Conservation (phyloP, 2,113 vertebrate species). For the Nesoenas mayeri region DNA sequence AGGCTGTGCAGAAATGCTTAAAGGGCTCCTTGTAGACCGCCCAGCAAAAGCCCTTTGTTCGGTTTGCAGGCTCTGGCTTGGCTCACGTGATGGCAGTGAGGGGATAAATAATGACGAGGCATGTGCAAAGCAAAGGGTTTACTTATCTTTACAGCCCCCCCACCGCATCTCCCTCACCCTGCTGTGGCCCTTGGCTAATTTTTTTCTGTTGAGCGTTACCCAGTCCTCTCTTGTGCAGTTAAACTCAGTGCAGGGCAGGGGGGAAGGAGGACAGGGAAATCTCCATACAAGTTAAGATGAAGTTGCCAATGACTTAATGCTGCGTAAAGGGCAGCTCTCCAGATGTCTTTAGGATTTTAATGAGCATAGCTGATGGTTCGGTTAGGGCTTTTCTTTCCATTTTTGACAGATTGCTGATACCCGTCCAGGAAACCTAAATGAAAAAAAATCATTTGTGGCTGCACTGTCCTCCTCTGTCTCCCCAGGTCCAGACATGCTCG, state of each 20-base stretch:
- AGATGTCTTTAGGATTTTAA: conserved; percentile 27
- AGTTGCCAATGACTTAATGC: not conserved
- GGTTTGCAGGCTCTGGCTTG: not conserved
- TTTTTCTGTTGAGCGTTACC: not conserved
- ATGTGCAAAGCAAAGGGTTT: not conserved
- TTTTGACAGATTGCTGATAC: not conserved
- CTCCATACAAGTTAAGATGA: not conserved
- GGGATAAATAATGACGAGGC: conserved; percentile 20
- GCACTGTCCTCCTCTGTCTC: not conserved
- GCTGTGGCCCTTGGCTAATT: not conserved
- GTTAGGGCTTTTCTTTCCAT: conserved; percentile 12
- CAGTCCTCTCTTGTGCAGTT: not conserved
- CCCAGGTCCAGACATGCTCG: rapidly evolving
- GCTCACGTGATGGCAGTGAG: conserved; percentile 3
- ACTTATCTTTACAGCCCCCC: not conserved
- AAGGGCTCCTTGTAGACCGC: conserved; percentile 62
- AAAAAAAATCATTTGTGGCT: not conserved
- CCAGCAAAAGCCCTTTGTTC: conserved; percentile 71
- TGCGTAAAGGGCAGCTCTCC: conserved; percentile 22
- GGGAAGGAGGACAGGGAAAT: not conserved
- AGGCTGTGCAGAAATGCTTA: conserved; percentile 45
- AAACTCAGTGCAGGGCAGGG: rapidly evolving
- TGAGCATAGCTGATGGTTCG: not conserved
- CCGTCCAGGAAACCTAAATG: not conserved
- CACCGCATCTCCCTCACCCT: not conserved